Evolutionary conservation across 2,113 vertebrate genomes (phyloP).

Genomic region (Zosterops japonicus): DNA sequence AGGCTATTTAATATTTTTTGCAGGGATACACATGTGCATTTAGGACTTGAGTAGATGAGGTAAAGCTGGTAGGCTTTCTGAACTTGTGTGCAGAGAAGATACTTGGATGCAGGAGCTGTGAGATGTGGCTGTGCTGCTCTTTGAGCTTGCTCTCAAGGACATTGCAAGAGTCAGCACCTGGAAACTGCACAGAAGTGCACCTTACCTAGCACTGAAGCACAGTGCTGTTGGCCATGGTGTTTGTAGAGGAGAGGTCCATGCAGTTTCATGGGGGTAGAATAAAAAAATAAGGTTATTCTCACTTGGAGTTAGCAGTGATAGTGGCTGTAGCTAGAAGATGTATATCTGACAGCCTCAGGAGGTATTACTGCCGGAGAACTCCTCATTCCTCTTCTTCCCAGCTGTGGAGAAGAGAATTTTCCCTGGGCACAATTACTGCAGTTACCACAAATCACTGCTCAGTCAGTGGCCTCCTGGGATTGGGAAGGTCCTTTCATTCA

Average conservation of each 20-base stretch:
- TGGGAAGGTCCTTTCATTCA: not conserved
- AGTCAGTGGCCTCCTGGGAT: not conserved
- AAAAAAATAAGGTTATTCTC: not conserved
- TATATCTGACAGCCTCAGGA: not conserved
- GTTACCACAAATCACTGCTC: not conserved
- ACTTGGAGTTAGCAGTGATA: not conserved
- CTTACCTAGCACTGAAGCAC: not conserved
- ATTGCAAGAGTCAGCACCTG: not conserved
- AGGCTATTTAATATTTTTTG: not conserved
- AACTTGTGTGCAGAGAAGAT: not conserved
- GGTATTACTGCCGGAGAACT: fast-evolving
- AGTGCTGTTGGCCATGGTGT: not conserved
- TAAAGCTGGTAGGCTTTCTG: not conserved
- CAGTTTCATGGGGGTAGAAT: not conserved
- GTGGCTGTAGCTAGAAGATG: not conserved
- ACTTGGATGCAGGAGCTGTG: not conserved
- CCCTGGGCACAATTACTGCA: not conserved
- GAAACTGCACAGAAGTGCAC: not conserved
- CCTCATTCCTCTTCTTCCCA: not conserved
- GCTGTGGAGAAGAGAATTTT: not conserved
- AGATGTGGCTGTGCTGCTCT: not conserved
- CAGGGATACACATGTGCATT: not conserved
- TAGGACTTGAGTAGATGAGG: not conserved
- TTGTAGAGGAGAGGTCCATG: not conserved
- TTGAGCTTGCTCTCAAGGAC: not conserved